A percentile compares a stretch with the other conserved stretches of the same genome.
Evolutionary conservation across 2,113 vertebrate genomes (phyloP).

Genomic region (Pelobates fuscus): DNA sequence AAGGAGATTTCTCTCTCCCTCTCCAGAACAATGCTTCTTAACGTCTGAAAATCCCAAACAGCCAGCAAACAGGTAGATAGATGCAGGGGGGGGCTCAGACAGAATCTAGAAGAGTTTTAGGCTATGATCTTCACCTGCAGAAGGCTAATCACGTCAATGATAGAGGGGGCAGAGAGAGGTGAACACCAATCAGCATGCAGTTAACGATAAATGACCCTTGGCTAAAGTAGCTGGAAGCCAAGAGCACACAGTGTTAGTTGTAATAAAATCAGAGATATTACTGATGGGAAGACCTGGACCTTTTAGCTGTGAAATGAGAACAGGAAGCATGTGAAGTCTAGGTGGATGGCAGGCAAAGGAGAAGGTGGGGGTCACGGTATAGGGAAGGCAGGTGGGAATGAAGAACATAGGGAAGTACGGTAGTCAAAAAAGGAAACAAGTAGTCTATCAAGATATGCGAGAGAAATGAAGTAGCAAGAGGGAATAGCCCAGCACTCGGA

Average conservation of each 20-base stretch:
- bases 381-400: neutral
- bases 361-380: neutral
- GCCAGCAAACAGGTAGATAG: neutral
- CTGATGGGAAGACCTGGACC: too few species aligned
- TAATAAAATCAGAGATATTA: too few species aligned
- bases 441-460: neutral
- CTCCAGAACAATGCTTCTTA: neutral
- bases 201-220: too few species aligned
- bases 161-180: too few species aligned
- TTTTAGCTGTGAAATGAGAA: too few species aligned
- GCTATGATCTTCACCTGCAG: too few species aligned
- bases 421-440: neutral
- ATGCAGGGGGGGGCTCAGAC: neutral
- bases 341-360: neutral
- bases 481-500: neutral
- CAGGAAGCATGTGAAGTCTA: neutral
- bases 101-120: neutral
- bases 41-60: neutral
- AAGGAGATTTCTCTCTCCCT: neutral
- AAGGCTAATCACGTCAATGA: too few species aligned
- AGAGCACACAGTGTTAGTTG: too few species aligned
- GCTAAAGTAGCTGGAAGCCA: too few species aligned
- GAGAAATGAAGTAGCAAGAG: conserved; percentile 6
- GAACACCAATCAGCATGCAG: too few species aligned
- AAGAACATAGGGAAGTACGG: neutral